Conservation (phyloP, 1,140 invertebrate species). For the Cepaea nemoralis region DNA sequence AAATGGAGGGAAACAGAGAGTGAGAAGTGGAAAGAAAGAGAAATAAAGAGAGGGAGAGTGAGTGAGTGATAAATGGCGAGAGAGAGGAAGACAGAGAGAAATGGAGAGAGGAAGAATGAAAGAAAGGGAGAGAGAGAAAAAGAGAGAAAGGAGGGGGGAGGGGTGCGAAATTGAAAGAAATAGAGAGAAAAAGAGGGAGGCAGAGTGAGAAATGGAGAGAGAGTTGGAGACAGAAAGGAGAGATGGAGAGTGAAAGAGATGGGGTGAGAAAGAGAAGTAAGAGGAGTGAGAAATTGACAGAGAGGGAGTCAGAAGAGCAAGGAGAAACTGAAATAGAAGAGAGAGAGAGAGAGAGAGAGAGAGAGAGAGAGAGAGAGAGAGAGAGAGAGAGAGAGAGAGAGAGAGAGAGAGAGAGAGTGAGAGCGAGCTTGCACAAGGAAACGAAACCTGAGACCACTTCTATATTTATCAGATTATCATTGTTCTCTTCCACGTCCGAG, state of each 20-base stretch:
- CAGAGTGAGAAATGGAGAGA: background rate
- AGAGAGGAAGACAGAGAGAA: no score
- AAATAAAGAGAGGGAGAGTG: no score
- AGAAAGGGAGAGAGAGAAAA: background rate
- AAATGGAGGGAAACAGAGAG: no score
- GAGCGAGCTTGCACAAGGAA: background rate
- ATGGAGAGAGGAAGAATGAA: background rate
- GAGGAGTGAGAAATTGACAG: no score
- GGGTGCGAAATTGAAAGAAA: background rate
- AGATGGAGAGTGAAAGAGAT: no score
- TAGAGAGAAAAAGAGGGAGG: background rate
- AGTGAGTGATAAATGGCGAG: no score
- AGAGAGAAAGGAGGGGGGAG: background rate
- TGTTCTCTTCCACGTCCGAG: no score
- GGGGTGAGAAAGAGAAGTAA: no score
- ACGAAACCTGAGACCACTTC: background rate
- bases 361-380: background rate
- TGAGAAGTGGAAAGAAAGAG: no score
- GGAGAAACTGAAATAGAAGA: background rate
- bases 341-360: slow-evolving; percentile 10
- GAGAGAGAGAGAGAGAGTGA: background rate
- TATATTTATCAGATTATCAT: no score
- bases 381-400: slow-evolving; percentile 23
- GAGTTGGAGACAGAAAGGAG: no score
- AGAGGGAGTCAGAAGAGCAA: no score